Evolutionary conservation across 2,797 vertebrate species (phyloP).

Genomic region (Morelia viridis): DNA sequence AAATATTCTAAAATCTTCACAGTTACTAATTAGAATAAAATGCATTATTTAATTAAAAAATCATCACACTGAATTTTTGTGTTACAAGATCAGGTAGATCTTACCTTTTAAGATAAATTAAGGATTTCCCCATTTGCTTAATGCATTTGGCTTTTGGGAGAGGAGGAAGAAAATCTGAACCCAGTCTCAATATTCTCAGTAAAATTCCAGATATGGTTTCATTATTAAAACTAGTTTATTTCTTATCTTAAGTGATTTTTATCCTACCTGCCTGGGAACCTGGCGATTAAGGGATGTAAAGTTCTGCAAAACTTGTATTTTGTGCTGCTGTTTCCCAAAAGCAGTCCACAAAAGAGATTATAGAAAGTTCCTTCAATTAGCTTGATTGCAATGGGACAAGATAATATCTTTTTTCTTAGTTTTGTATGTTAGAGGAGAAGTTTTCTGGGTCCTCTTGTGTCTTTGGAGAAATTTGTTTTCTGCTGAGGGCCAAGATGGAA

Average conservation of each 20-base stretch:
- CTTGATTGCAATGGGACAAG: not conserved
- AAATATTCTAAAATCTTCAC: not conserved
- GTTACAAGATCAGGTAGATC: not conserved
- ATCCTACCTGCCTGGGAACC: not conserved
- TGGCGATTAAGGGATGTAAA: not conserved
- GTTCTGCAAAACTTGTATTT: not conserved
- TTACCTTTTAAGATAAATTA: not conserved
- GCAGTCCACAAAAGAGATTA: not conserved
- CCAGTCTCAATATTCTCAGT: not conserved
- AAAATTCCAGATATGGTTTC: not conserved
- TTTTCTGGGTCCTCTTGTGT: not conserved
- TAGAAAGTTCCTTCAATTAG: not conserved
- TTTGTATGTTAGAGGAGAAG: not conserved
- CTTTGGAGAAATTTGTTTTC: slow-evolving; percentile 40
- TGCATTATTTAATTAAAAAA: not conserved
- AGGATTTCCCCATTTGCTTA: not conserved
- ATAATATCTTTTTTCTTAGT: not conserved
- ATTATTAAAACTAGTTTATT: not conserved
- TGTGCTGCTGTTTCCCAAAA: not conserved
- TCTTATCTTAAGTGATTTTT: not conserved
- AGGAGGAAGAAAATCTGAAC: not conserved
- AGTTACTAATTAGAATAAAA: not conserved
- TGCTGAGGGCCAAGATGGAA: slow-evolving; percentile 34
- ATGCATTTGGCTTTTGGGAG: not conserved
- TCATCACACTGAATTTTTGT: not conserved